Conservation (phyloP, 2,888 invertebrate species). For the Conops quadrifasciatus region DNA sequence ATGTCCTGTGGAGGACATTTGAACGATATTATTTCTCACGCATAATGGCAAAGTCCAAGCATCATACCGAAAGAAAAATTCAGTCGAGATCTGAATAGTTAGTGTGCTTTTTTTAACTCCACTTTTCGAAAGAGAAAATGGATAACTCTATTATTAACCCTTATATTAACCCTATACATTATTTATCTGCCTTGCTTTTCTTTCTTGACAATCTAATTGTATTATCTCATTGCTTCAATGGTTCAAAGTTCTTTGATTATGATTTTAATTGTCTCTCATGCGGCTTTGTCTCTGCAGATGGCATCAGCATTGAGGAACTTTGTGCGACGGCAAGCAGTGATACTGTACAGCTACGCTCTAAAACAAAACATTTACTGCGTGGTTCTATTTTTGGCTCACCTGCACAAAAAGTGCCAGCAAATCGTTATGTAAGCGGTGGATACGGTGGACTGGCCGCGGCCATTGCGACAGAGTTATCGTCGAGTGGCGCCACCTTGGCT, state of each 20-base stretch:
- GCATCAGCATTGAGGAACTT: conserved; percentile 61
- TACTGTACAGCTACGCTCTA: conserved; percentile 53
- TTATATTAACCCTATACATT: neutral
- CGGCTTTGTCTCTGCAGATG: conserved; percentile 50
- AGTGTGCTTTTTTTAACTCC: too few relatives aligned
- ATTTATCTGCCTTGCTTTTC: neutral
- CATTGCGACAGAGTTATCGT: conserved; percentile 39
- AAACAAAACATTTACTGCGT: conserved; percentile 57
- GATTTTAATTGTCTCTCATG: neutral
- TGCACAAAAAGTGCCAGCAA: conserved; percentile 55
- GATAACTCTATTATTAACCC: too few relatives aligned
- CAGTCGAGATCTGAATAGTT: too few relatives aligned
- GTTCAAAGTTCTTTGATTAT: neutral
- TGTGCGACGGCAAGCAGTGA: conserved; percentile 52
- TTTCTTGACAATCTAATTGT: too few relatives aligned
- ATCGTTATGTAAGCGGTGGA: conserved; percentile 55
- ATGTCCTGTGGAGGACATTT: too few relatives aligned
- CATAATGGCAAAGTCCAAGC: too few relatives aligned
- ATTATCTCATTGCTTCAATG: too few relatives aligned
- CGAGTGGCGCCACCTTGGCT: conserved; percentile 34
- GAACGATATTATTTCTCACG: too few relatives aligned
- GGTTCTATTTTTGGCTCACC: conserved; percentile 60
- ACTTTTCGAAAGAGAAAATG: too few relatives aligned
- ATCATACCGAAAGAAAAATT: too few relatives aligned
- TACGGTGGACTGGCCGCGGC: conserved; percentile 41